Percentiles rank a stretch among this genome's conserved stretches.
phyloP scores from a whole-genome alignment of 2,113 vertebrate genomes.

The Climacteris rufus region DNA sequence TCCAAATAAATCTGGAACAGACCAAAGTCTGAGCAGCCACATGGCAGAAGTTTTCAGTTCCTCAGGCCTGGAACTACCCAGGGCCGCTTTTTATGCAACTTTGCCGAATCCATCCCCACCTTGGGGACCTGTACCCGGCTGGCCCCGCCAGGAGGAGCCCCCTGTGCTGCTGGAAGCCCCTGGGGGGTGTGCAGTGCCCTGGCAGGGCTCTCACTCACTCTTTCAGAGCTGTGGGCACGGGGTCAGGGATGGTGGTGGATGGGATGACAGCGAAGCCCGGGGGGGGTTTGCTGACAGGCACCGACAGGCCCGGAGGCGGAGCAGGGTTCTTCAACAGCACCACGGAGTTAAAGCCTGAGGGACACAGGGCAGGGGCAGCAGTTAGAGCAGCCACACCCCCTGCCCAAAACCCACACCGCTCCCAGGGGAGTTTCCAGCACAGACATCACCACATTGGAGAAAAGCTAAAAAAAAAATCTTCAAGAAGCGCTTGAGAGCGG shows the following conservation, averaged over 20 bases:
- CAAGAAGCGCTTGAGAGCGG: not conserved
- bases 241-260: conserved; percentile 77
- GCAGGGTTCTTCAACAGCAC: conserved; percentile 83
- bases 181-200: rapidly evolving
- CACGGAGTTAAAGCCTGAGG: conserved; percentile 86
- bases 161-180: rapidly evolving
- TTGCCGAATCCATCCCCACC: not conserved
- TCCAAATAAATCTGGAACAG: not conserved
- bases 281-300: conserved; percentile 85
- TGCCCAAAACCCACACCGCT: not conserved
- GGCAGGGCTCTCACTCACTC: conserved; percentile 73
- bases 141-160: rapidly evolving
- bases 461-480: not conserved
- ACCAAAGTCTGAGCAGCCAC: not conserved
- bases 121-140: not conserved
- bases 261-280: conserved; percentile 90
- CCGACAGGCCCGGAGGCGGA: conserved; percentile 82
- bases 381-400: not conserved
- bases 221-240: conserved; percentile 68
- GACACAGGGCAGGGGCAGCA: not conserved
- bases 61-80: not conserved
- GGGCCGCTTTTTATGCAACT: not conserved
- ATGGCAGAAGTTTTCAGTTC: not conserved
- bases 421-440: not conserved
- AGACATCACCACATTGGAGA: not conserved